Base-by-base conservation (phyloP, 1,140 invertebrate genomes). In the Druon quercuslanigerum region DNA sequence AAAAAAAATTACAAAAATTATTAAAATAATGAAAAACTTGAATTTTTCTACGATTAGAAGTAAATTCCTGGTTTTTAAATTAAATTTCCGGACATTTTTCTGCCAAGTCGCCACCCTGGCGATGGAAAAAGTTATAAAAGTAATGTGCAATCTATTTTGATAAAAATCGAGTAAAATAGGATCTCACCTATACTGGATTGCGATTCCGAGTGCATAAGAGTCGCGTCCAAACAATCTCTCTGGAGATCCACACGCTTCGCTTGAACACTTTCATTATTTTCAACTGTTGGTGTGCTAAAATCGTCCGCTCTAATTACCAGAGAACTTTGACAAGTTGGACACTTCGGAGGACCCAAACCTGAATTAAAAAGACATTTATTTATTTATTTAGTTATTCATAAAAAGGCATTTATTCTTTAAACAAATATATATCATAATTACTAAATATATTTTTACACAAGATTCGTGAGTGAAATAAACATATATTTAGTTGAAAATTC, bases 251-350 rank as follows among this genome's bases (percentile, higher is more conserved):
- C 25, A 40, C 25, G 40, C n/a, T 66, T 66, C 33, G n/a, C 14
- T 66, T 66, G 60, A 40, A 40, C 54, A 33, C 74, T 70, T 66
- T 74, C 79, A 60, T 77, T 77, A 57, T 73, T 82, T 50, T 88
- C 81, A 14, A 16, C 50, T 17, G 81, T 77, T 20, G 86, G 74
- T 12, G 84, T 85, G 0, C 81, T 80, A 20, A 87, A 72, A 72
- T 90, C 85, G 25, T 91, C 90, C 2, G 86, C 87, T 90, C 94
- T 92, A 13, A 94, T 91, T 16, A 94, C 92, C 52, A 93, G 86
- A 0, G 87, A 92, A 79, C 93, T 94, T 25, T 90, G 86, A 82
- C 94, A 95, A 13, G 92, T 90, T n/a, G 93, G 93, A 86, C 94
- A 95, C 50, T 89, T 90, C 1, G 87, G 84, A 71, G 86, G 82